phyloP scores from a whole-genome alignment of 2,113 vertebrate species.

The Vidua macroura region DNA sequence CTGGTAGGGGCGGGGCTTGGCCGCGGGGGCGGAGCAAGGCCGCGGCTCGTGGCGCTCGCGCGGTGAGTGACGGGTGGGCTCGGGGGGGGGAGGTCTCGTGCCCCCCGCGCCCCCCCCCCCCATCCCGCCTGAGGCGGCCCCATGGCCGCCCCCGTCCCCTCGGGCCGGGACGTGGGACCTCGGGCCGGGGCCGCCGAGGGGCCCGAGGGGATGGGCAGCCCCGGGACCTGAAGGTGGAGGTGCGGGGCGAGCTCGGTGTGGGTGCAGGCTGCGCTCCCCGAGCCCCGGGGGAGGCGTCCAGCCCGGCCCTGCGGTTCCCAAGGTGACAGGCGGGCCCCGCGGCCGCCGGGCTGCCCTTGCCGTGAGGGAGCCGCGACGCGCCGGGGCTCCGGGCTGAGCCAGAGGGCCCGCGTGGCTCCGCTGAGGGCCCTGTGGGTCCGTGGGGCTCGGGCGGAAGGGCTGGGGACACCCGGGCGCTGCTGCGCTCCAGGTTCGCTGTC shows the following conservation, averaged over 20 bases:
- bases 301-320: neutral
- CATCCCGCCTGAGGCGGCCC: neutral
- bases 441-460: neutral
- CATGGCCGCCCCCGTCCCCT: neutral
- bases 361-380: neutral
- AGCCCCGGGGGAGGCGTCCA: neutral
- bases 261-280: neutral
- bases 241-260: neutral
- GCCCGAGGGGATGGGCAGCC: neutral
- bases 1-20: too few relatives aligned
- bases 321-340: neutral
- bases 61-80: neutral
- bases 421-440: neutral
- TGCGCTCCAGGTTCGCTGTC: accelerated
- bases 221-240: neutral
- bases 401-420: accelerated
- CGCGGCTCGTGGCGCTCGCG: neutral
- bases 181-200: neutral
- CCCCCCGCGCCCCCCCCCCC: too few relatives aligned
- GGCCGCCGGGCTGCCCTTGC: neutral
- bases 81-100: neutral
- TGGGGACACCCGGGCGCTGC: neutral
- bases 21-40: too few relatives aligned
- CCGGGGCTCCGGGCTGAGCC: neutral
- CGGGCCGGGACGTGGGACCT: neutral